phyloP scores from a whole-genome alignment of 2,113 vertebrate genomes.

The Athene cunicularia region DNA sequence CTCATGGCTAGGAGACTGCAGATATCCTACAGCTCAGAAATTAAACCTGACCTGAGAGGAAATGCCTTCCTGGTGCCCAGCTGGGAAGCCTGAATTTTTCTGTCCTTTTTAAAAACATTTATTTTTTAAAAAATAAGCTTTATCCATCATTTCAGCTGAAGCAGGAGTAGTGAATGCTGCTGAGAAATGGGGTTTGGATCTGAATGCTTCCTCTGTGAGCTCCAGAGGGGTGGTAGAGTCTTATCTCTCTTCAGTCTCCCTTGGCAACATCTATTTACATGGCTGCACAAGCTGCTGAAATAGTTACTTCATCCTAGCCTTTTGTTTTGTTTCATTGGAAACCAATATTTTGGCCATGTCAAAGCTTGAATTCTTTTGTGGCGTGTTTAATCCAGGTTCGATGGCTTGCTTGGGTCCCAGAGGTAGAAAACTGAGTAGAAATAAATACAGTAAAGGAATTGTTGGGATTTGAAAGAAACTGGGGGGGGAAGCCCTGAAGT shows the following conservation, averaged over 20 bases:
- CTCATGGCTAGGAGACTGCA: neutral
- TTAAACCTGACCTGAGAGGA: neutral
- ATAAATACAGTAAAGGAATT: conserved; percentile 1
- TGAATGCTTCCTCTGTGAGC: neutral
- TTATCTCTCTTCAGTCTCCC: conserved; percentile 28
- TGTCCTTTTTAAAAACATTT: neutral
- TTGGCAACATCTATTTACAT: conserved; percentile 25
- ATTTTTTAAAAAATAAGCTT: neutral
- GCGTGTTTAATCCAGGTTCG: conserved; percentile 28
- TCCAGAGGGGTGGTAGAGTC: neutral
- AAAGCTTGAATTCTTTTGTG: conserved; percentile 29
- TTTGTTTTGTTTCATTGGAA: conserved; percentile 67
- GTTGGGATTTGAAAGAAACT: neutral
- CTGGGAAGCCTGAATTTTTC: neutral
- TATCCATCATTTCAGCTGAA: neutral
- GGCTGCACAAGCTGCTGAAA: conserved; percentile 32
- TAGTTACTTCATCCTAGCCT: conserved; percentile 6
- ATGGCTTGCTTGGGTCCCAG: conserved; percentile 24
- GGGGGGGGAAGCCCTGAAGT: neutral
- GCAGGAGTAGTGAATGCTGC: neutral
- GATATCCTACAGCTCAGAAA: neutral
- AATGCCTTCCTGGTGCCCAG: neutral
- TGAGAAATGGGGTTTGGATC: conserved; percentile 8
- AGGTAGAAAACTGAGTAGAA: conserved; percentile 29
- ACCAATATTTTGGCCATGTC: conserved; percentile 51